Evolutionary conservation across 1,140 invertebrate genomes (phyloP).

Genomic region (Araneus ventricosus): DNA sequence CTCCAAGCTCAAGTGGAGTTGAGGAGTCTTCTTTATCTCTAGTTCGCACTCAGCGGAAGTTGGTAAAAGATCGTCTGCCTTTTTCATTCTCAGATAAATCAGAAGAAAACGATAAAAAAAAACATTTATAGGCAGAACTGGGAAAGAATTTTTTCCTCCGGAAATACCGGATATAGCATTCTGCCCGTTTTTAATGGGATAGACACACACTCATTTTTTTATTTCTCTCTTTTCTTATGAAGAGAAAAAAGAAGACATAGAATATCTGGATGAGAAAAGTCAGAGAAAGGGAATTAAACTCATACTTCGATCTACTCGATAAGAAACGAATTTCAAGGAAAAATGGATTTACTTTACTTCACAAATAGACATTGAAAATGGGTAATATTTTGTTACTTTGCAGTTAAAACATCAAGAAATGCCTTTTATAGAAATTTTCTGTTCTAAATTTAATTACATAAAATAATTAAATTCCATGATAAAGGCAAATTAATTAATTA

Average conservation of each 20-base stretch:
- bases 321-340: neutral
- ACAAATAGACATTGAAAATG: neutral
- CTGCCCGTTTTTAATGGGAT: slow-evolving; percentile 61
- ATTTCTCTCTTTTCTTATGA: neutral
- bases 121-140: slow-evolving; percentile 54
- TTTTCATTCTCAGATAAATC: slow-evolving; percentile 61
- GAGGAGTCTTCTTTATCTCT: slow-evolving; percentile 66
- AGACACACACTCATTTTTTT: slow-evolving; percentile 48
- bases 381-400: neutral
- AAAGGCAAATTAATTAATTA: too few species aligned
- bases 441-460: too few species aligned
- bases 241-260: neutral
- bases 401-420: neutral
- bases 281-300: slow-evolving; percentile 11
- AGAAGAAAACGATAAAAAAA: slow-evolving; percentile 41
- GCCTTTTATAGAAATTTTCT: too few species aligned
- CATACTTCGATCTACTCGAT: neutral
- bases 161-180: slow-evolving; percentile 60
- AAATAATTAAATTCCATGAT: too few species aligned
- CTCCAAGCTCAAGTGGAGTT: slow-evolving; percentile 62
- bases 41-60: slow-evolving; percentile 60
- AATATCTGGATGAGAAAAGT: slow-evolving; percentile 33
- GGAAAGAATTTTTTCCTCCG: slow-evolving; percentile 42
- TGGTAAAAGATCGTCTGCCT: slow-evolving; percentile 68
- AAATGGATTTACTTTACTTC: neutral